Evolutionary conservation across 2,113 vertebrate species (phyloP), one percentile per base, ranked within the genome.

Genomic region (Otus sunia): DNA sequence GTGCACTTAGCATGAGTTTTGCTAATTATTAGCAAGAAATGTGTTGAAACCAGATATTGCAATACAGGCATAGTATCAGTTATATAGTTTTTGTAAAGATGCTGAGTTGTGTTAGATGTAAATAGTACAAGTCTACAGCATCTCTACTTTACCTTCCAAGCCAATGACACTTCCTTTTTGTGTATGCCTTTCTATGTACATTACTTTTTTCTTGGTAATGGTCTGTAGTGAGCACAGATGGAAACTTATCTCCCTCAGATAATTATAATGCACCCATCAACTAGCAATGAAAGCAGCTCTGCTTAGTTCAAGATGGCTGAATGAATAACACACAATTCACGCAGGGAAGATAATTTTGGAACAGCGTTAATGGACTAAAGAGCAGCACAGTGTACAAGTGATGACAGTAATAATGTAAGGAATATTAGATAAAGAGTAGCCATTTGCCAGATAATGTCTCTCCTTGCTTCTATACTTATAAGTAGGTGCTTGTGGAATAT

Each of bases 311-410:
- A 53, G 93, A 67, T 59, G 94, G 37, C 71, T 96, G 78, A 90
- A 86, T 86, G 91, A 92, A 66, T 79, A 95, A 62, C 50, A 79
- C 23, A 14, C 69, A 66, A 12, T 88, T 73, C 81, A 52, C 34
- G 39, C 67, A 90, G 72, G 55, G 85, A 88, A 52, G 91, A 75
- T 94, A 68, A 77, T 95, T 94, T 62, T 76, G 87, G 87, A 94
- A 85, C 77, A 85, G 66, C 6, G 4, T 79, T 94, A 82, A 69
- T 55, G 53, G 62, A 25, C 85, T 88, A 12, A 83, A 80, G 75
- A 86, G 66, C 92, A 86, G 45, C 41, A 77, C 45, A 59, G 29
- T 39, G n/a, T 79, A 27, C 29, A 52, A 85, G 66, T 59, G 80
- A 68, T 76, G 75, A 52, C 84, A 79, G 62, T 45, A 63, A 68